Base-by-base conservation (phyloP, 2,113 vertebrate genomes). In the Thunnus thynnus region DNA sequence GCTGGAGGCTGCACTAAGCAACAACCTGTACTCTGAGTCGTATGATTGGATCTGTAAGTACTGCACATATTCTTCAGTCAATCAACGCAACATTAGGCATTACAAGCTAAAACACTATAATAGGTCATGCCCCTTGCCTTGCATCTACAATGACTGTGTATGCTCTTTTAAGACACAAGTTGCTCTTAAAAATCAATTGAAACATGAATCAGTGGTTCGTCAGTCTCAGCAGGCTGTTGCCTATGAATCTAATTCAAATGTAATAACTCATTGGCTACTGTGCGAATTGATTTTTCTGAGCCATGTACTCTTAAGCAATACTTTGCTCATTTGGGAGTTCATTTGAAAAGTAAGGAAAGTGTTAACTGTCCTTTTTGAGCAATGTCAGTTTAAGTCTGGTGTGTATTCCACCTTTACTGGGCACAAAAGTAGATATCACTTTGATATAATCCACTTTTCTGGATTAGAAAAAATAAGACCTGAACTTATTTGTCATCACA, bases 271-370 rank as follows among this genome's bases (percentile, higher is more conserved):
- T 66, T 2, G 22, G 2, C 64, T 51, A 1, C 64, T 27, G 0
- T 66, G 46, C 51, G 46, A 66, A 50, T 11, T 11, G 3, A 50
- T 10, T 66, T 65, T 50, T 66, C 64, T 5, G 46, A 66, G 47
- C 16, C 25, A 11, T 66, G 47, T 66, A 50, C 22, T 10, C 44
- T 65, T 47, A 65, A 50, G 8, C 7, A 51, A 32, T 67, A 67
- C 11, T 67, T 67, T 67, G 27, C 10, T 52, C 17, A 67, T 67
- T 13, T 52, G 16, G 5, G 27, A 52, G 6, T 1, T 20, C 48
- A 52, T 52, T 67, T 67, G 48, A 67, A 52, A 52, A 67, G 12
- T 36, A 67, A 52, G 65, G 48, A 67, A 67, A 67, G 48, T 22
- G 4, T 67, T 3, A 67, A 51, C 0, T 52, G 65, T 13, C 48